Evolutionary conservation across 2,797 vertebrate species (phyloP), one percentile per base, ranked within the genome.

Genomic region (Geotrypetes seraphini): DNA sequence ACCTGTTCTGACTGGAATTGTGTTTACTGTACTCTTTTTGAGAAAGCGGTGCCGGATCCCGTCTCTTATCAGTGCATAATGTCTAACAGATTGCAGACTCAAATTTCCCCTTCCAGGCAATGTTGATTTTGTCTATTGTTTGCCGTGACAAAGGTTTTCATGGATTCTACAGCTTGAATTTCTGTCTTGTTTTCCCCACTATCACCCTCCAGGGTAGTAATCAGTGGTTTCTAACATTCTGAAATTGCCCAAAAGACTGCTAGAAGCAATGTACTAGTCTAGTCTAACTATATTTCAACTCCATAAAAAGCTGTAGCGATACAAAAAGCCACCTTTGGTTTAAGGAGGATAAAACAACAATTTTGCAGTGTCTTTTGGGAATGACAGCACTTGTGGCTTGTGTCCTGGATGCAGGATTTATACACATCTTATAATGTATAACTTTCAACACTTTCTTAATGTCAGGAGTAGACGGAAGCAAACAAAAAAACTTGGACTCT

Each of bases 81-180:
- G 78, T 85, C 78, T 69, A 85, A 87, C 79, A 89, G 87, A 86
- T 86, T 87, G 77, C 71, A 69, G 86, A 84, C 75, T 95, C 83
- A 72, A 81, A 76, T 95, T 95, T 89, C 86, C 76, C 75, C 79
- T 88, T 83, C 73, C 65, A 89, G 88, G 81, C 86, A 82, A 69
- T 75, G 83, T 78, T 83, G 68, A 47, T 71, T 85, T 84, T 78
- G 63, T 63, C 83, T 63, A 88, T 86, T 91, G 81, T 90, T 78
- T 76, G 63, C 64, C 43, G 51, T 48, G 61, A 88, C 80, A 90
- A 86, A 88, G 73, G 53, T 65, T 84, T 79, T 75, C 32, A 57
- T 73, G 78, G 83, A 80, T 79, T 76, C 82, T 64, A 28, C 66
- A 85, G 79, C 83, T 89, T 80, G 60, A 63, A 75, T 92, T 86